Evolutionary conservation across 1,140 invertebrate genomes (phyloP), one percentile per base, ranked within the genome.

Genomic region (Myzus persicae): DNA sequence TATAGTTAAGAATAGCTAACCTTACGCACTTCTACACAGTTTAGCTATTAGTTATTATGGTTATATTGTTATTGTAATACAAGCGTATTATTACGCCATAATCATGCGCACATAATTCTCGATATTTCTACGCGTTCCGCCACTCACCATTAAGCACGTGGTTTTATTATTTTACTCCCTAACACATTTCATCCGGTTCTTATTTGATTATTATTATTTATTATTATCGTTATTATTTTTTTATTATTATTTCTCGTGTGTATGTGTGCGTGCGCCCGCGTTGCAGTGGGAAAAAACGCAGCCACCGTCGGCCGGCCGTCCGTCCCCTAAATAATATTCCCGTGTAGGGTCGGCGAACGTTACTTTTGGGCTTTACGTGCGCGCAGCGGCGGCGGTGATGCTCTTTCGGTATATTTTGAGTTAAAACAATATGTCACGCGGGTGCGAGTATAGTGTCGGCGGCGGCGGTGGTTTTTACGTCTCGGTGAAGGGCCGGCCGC

Each of bases 351-450:
- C 46, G 44, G 11, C 76, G 46, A n/a, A 36, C 76, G 91, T 93
- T 93, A 93, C 91, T 93, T 93, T 93, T 93, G 46, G 76, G 91
- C 91, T 93, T 93, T 85, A 93, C 46, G 9, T 9, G 42, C 76
- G 3, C 31, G 22, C 76, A 11, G 46, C 46, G 46, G 26, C 84
- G 42, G 38, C 38, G 89, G 26, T 38, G 59, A 20, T 31, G 18
- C 31, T 92, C 20, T 38, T 36, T 44, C 76, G 14, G 90, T 92
- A 14, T 24, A 48, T 90, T n/a, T 67, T n/a, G n/a, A n/a, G n/a
- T n/a, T 67, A 82, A 92, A 92, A 92, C 90, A 92, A 92, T 92
- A 82, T 92, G 90, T 81, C 67, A 92, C 42, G 90, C 59, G 90
- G 67, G 59, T 92, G 90, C 90, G 90, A 85, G n/a, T 31, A 48